Evolutionary conservation across 2,888 invertebrate species (phyloP), one percentile per base, ranked within the genome.

Genomic region (Acanthosepion lycidas): DNA sequence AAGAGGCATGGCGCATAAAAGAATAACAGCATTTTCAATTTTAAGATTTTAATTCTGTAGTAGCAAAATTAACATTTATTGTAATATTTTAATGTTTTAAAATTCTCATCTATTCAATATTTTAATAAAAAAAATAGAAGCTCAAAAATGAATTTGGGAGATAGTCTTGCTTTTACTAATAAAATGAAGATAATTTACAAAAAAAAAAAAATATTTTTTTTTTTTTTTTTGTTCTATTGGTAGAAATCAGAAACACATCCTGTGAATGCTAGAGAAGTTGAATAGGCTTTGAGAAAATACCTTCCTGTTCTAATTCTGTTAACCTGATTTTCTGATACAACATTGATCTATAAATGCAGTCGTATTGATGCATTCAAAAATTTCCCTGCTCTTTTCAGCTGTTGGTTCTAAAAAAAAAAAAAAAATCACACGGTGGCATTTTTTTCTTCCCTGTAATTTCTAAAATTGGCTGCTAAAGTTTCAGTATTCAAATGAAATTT

Each of bases 271-370:
- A 78, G 78, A 78, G n/a, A 12, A 78, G n/a, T 15, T n/a, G 78
- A 33, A 42, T 15, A 33, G 18, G 78, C 78, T n/a, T n/a, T 15
- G 15, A 78, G 78, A 78, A 78, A 78, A 78, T 78, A 78, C 78
- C 78, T 78, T 78, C 78, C 78, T 78, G 78, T 78, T 78, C 78
- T 78, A 78, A 78, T 78, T 78, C 78, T 78, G 78, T 78, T 78
- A 78, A 78, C 78, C 78, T 78, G 78, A 78, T 78, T 78, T 33
- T 78, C n/a, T 78, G 78, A 33, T 78, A 33, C n/a, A 78, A 78
- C 78, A 78, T 78, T 78, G 78, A 78, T 78, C 78, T 78, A 78
- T 33, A 78, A 78, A n/a, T 33, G 15, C n/a, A 4, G 6, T 9
- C n/a, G 26, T 59, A 59, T 59, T 59, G n/a, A 78, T 78, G 33